Conservation (phyloP, 2,888 invertebrate genomes). For the Volucella inanis region DNA sequence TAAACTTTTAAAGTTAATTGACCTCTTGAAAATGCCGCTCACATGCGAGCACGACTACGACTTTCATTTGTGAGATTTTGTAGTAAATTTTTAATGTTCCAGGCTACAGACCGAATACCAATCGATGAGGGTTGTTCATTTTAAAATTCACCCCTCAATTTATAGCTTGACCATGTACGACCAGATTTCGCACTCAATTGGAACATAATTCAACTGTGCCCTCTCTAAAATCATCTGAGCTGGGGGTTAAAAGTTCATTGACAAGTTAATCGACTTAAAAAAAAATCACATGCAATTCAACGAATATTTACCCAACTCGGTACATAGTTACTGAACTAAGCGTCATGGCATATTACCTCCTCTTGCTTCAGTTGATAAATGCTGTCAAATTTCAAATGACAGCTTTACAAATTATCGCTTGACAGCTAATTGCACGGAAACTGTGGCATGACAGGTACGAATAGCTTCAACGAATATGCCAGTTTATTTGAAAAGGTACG, state of each 20-base stretch:
- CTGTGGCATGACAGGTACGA: slow-evolving; percentile 13
- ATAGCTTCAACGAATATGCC: too few relatives aligned
- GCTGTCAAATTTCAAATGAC: slow-evolving; percentile 67
- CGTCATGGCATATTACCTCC: slow-evolving; percentile 63
- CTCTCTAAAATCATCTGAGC: neutral
- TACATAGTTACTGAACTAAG: neutral
- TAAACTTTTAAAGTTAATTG: slow-evolving; percentile 33
- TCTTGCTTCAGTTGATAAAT: slow-evolving; percentile 40
- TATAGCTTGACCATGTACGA: slow-evolving; percentile 64
- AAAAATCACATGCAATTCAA: slow-evolving; percentile 39
- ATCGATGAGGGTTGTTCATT: slow-evolving; percentile 55
- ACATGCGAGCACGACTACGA: slow-evolving; percentile 10
- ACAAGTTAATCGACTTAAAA: slow-evolving; percentile 64
- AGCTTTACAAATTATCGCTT: slow-evolving; percentile 74
- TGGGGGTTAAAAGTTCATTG: slow-evolving; percentile 61
- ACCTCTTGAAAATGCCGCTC: slow-evolving; percentile 45
- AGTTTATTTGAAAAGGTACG: neutral
- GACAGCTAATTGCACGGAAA: slow-evolving; percentile 72
- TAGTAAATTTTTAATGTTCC: slow-evolving; percentile 60
- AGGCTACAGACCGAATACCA: slow-evolving; percentile 24
- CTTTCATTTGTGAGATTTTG: slow-evolving; percentile 28
- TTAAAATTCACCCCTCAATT: slow-evolving; percentile 71
- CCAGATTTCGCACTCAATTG: slow-evolving; percentile 82
- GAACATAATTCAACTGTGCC: slow-evolving; percentile 75
- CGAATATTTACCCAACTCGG: slow-evolving; percentile 14